phyloP scores from a whole-genome alignment of 2,113 vertebrate genomes.

The Enhydra lutris region DNA sequence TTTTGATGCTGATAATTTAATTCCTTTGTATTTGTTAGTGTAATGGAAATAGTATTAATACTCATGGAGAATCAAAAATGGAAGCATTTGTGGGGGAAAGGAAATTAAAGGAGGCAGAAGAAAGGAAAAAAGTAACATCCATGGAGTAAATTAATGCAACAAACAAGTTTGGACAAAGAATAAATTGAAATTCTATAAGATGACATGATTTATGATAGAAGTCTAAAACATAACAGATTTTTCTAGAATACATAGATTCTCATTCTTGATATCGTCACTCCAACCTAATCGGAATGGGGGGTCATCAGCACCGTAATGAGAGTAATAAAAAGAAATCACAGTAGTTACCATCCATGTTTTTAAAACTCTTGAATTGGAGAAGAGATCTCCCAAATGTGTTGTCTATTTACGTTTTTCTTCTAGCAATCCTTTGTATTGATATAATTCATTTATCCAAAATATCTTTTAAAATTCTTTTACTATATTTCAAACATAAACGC shows the following conservation, averaged over 20 bases:
- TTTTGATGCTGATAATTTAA: not conserved
- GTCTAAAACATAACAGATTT: not conserved
- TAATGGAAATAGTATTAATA: not conserved
- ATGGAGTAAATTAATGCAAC: not conserved
- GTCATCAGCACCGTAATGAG: not conserved
- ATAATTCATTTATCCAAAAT: not conserved
- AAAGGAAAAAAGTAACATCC: not conserved
- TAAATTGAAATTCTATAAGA: not conserved
- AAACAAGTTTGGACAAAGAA: not conserved
- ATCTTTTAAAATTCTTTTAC: not conserved
- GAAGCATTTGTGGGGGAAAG: not conserved
- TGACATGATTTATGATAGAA: not conserved
- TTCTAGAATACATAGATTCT: not conserved
- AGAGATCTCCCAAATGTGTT: not conserved
- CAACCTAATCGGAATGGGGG: not conserved
- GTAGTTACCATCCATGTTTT: conserved; percentile 3
- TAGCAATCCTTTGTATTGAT: not conserved
- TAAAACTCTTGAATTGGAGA: not conserved
- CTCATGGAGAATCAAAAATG: not conserved
- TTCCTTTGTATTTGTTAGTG: not conserved
- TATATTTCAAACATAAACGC: not conserved
- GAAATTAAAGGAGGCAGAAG: not conserved
- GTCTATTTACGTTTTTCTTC: not conserved
- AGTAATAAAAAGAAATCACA: conserved; percentile 23
- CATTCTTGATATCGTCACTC: not conserved